phyloP scores from a whole-genome alignment of 1,140 invertebrate genomes.

The Drosophila biarmipes region DNA sequence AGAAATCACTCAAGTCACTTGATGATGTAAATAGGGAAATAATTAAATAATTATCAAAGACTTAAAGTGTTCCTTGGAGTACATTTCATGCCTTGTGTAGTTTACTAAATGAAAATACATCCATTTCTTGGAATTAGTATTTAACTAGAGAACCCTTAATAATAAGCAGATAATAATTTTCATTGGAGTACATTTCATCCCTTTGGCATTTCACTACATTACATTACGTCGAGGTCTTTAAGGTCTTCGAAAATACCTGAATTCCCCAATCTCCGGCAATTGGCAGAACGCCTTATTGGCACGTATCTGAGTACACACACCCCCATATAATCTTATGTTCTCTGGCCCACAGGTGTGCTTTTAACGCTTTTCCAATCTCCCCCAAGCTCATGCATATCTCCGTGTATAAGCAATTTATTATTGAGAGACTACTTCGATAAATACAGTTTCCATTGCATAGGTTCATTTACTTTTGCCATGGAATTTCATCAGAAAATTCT shows the following conservation, averaged over 20 bases:
- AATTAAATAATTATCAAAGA: too few species aligned
- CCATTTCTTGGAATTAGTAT: too few species aligned
- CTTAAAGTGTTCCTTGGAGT: too few species aligned
- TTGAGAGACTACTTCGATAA: neutral
- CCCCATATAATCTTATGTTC: slow-evolving; percentile 1
- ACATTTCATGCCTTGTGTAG: too few species aligned
- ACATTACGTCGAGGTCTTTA: neutral
- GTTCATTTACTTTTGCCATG: neutral
- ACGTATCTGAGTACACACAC: slow-evolving; percentile 11
- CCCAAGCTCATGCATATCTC: slow-evolving; percentile 16
- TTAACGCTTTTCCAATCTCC: slow-evolving; percentile 13
- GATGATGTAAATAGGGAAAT: too few species aligned
- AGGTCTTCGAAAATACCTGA: neutral
- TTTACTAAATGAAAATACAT: neutral
- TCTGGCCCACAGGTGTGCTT: slow-evolving; percentile 33
- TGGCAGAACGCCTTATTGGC: neutral
- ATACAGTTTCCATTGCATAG: neutral
- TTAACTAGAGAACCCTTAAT: too few species aligned
- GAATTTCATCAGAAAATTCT: neutral
- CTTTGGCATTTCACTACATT: neutral
- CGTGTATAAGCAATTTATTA: slow-evolving; percentile 10
- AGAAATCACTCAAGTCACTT: too few species aligned
- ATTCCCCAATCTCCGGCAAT: slow-evolving; percentile 7
- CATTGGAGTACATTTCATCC: neutral
- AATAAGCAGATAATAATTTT: too few species aligned